Evolutionary conservation across 2,113 vertebrate genomes (phyloP).

Genomic region (Rafetus swinhoei): DNA sequence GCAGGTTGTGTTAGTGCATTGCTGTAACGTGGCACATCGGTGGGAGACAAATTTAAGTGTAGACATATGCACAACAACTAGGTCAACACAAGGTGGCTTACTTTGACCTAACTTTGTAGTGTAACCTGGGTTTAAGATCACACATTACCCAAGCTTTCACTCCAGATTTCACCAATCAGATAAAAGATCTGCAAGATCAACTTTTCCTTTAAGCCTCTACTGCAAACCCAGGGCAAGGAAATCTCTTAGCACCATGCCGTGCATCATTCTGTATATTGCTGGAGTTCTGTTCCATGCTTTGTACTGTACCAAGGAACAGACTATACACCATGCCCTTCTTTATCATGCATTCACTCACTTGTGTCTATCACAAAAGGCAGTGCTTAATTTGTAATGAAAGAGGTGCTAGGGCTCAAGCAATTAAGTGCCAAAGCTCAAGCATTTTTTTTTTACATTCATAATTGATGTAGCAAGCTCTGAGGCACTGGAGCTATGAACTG

Average conservation of each 20-base stretch:
- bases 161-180: not conserved
- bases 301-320: not conserved
- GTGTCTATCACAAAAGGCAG: not conserved
- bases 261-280: not conserved
- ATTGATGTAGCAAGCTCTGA: no score
- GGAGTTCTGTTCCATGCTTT: not conserved
- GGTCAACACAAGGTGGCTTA: not conserved
- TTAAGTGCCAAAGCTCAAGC: no score
- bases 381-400: no score
- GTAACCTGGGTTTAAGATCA: not conserved
- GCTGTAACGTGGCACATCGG: not conserved
- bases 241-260: not conserved
- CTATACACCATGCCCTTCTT: rapidly evolving
- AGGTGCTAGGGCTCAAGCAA: no score
- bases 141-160: not conserved
- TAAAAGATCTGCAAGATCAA: not conserved
- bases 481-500: no score
- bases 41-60: not conserved
- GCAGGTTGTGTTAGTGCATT: not conserved
- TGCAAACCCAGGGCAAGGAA: not conserved
- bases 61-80: not conserved
- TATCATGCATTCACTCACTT: constrained; percentile 6
- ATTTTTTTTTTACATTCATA: no score
- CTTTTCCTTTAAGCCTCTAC: not conserved
- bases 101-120: not conserved